phyloP scores from a whole-genome alignment of 2,888 invertebrate species.

The Lasioglossum vierecki region DNA sequence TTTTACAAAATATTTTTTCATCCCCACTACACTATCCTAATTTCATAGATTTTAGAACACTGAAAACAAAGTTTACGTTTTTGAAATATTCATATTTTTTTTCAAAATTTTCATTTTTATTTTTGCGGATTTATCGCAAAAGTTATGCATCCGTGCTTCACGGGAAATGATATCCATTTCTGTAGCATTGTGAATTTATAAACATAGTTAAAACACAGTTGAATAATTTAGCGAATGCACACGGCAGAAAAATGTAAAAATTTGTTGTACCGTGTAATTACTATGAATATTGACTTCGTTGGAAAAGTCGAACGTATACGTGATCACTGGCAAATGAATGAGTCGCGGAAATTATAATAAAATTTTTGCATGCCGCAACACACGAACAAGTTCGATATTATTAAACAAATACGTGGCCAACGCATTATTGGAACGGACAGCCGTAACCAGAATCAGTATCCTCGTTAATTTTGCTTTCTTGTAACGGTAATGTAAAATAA shows the following conservation, averaged over 20 bases:
- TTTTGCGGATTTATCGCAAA: not conserved
- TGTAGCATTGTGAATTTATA: not conserved
- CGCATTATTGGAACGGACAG: not conserved
- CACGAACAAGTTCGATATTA: not conserved
- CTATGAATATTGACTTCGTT: conserved; percentile 1
- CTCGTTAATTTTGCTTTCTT: conserved; percentile 6
- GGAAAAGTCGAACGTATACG: not conserved
- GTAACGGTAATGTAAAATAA: not conserved
- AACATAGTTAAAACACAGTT: not conserved
- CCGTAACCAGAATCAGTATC: not conserved
- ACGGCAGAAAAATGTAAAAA: not conserved
- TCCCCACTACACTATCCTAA: not conserved
- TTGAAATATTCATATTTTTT: not conserved
- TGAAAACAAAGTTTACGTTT: not conserved
- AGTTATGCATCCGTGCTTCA: not conserved
- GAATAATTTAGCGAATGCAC: not conserved
- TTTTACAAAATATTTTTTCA: not conserved
- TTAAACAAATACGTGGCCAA: not conserved
- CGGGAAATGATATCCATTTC: not conserved
- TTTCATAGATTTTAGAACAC: too few relatives aligned
- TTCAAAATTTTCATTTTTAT: not conserved
- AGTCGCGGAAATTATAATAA: not conserved
- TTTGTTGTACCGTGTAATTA: not conserved
- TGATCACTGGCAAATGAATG: not conserved
- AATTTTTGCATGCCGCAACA: not conserved